These are phyloP conservation scores for Teleogryllus oceanicus DNA, from an alignment of 2,888 invertebrate species.

Conservation along the genomic window DNA sequence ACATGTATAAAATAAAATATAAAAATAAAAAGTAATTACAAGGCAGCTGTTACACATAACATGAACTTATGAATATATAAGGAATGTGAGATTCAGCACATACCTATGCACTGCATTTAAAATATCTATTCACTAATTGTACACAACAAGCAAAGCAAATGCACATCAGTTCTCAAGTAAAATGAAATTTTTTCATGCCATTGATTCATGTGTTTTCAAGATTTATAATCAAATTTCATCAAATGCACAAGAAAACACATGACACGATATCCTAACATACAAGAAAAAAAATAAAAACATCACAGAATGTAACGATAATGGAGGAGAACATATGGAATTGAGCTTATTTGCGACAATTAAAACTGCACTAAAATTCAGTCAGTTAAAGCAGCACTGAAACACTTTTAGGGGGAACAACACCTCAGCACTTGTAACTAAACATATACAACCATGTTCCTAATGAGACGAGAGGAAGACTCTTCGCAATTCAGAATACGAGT, in stretches of 20 bases:
- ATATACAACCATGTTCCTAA: not conserved
- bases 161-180: not conserved
- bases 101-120: not conserved
- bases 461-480: not conserved
- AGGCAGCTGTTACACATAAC: not conserved
- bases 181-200: not conserved
- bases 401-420: too few relatives aligned
- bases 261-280: not conserved
- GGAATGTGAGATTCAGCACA: conserved; percentile 4
- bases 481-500: too few relatives aligned
- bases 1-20: not conserved
- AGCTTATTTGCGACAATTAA: not conserved
- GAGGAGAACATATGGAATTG: not conserved
- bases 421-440: not conserved
- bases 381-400: not conserved
- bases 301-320: not conserved
- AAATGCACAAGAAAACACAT: not conserved
- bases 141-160: not conserved
- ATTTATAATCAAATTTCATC: not conserved
- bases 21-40: not conserved
- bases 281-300: not conserved
- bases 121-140: not conserved
- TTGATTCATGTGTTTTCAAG: not conserved
- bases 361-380: not conserved
- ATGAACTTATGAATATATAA: not conserved